phyloP scores from a whole-genome alignment of 53 echinoderm and acorn worm genomes.

The Echinometra lucunter region DNA sequence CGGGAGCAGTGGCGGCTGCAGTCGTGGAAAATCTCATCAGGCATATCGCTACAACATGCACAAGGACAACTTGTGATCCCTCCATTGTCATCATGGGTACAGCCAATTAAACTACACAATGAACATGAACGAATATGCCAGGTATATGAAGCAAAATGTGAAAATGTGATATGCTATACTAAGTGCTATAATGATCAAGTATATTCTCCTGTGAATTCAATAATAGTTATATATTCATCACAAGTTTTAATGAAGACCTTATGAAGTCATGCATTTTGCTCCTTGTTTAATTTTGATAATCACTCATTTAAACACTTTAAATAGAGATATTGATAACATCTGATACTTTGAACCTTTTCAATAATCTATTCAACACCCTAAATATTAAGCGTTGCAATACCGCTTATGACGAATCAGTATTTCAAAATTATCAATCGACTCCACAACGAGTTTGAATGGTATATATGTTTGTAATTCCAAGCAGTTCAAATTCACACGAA shows the following conservation, averaged over 20 bases:
- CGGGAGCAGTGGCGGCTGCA: background rate
- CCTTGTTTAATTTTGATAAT: background rate
- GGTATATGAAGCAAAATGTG: background rate
- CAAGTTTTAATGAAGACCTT: too few species aligned
- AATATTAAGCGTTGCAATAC: too few species aligned
- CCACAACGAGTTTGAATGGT: too few species aligned
- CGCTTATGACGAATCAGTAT: too few species aligned
- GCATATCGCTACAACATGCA: background rate
- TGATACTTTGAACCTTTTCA: background rate
- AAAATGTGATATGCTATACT: too few species aligned
- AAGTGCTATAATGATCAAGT: too few species aligned
- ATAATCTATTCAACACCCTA: background rate
- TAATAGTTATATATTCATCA: too few species aligned
- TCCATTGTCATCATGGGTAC: background rate
- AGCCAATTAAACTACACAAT: background rate
- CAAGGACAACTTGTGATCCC: background rate
- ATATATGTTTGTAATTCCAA: too few species aligned
- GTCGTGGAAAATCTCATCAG: background rate
- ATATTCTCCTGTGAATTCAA: too few species aligned
- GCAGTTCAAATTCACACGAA: too few species aligned
- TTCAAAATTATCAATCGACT: too few species aligned
- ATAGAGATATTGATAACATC: background rate
- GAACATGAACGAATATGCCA: background rate
- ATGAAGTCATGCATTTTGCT: background rate
- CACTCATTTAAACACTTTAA: background rate